Conservation (phyloP, 2,888 invertebrate genomes). For the Pammene fasciana region DNA sequence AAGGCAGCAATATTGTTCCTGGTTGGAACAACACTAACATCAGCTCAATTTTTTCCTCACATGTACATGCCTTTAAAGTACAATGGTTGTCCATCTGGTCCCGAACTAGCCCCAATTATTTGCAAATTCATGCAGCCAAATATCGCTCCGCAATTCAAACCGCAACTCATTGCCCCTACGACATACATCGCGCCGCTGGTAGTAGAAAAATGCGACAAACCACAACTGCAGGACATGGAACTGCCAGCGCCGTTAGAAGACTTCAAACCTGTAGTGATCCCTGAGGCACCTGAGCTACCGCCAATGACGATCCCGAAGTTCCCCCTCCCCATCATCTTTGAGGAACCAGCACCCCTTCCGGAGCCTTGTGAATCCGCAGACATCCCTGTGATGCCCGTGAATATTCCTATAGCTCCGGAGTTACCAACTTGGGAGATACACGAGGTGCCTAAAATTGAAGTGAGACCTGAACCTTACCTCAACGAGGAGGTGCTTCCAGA, state of each 20-base stretch:
- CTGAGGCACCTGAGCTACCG: constrained; percentile 43
- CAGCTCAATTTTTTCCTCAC: constrained; percentile 1
- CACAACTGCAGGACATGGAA: constrained; percentile 32
- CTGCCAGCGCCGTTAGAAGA: constrained; percentile 31
- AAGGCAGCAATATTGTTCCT: constrained; percentile 25
- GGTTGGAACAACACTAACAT: constrained; percentile 24
- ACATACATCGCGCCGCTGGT: constrained; percentile 26
- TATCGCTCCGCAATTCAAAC: constrained; percentile 21
- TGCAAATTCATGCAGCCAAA: constrained; percentile 34
- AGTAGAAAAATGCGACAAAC: constrained; percentile 30
- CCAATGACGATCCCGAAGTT: constrained; percentile 37
- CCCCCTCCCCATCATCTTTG: constrained; percentile 33
- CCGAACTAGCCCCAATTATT: constrained; percentile 34
- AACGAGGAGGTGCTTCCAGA: constrained; percentile 5
- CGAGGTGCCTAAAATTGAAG: constrained; percentile 2
- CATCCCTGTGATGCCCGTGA: constrained; percentile 22
- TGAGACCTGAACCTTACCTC: constrained; percentile 1
- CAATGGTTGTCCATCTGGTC: constrained; percentile 26
- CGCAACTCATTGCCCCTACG: constrained; percentile 21
- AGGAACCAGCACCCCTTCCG: neutral
- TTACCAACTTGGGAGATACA: constrained; percentile 5
- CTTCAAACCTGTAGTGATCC: constrained; percentile 39
- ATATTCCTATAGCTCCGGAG: constrained; percentile 27
- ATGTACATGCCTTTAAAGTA: neutral
- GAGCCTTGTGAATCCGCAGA: constrained; percentile 16